Conservation (phyloP, 2,888 invertebrate species). For the Lomographa bimaculata region DNA sequence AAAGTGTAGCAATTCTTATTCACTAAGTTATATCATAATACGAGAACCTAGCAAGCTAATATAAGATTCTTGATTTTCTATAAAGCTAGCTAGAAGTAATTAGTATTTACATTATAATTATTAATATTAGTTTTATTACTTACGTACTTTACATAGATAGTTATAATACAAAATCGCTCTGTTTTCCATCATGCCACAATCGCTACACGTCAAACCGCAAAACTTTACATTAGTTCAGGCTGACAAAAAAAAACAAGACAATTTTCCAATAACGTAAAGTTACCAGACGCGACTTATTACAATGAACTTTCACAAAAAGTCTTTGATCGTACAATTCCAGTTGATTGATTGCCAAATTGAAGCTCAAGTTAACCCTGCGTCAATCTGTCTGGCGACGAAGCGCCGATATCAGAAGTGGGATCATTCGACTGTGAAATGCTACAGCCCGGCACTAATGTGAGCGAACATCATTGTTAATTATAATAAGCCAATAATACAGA, state of each 20-base stretch:
- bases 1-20: no score
- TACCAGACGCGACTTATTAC: constrained; percentile 22
- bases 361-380: constrained; percentile 19
- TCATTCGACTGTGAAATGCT: constrained; percentile 18
- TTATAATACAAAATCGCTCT: no score
- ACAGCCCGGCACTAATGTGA: constrained; percentile 16
- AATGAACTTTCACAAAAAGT: constrained; percentile 15
- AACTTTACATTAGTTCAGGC: no score
- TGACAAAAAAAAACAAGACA: constrained; percentile 3
- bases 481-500: constrained; percentile 7
- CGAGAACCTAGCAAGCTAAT: no score
- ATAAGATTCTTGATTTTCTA: no score
- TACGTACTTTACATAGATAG: no score
- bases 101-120: no score
- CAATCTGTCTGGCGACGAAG: constrained; percentile 22
- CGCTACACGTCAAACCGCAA: no score
- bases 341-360: constrained; percentile 27
- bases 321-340: constrained; percentile 28
- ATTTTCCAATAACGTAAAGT: constrained; percentile 24
- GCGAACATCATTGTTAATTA: constrained; percentile 12
- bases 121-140: no score
- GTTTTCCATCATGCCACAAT: no score
- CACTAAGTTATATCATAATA: no score
- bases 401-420: constrained; percentile 15
- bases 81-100: no score